These are phyloP conservation scores for Parasteatoda lunata DNA, from an alignment of 2,888 invertebrate species.

Conservation along the genomic window DNA sequence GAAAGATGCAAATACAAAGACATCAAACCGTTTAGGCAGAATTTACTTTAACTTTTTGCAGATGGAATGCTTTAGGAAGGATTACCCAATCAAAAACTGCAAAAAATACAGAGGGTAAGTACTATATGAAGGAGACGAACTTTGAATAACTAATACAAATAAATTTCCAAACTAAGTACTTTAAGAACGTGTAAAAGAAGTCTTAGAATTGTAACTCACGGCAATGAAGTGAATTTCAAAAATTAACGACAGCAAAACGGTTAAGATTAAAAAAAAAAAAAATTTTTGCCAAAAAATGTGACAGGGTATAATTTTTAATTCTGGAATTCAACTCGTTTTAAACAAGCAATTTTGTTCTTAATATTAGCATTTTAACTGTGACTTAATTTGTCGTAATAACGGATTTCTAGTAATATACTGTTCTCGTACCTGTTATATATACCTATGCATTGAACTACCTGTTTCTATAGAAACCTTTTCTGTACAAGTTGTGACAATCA, in stretches of 20 bases:
- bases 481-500: too few relatives aligned
- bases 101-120: slow-evolving; percentile 45
- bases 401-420: too few relatives aligned
- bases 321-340: too few relatives aligned
- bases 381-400: too few relatives aligned
- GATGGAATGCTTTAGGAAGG: slow-evolving; percentile 43
- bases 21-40: slow-evolving; percentile 42
- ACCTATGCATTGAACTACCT: too few relatives aligned
- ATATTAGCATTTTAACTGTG: too few relatives aligned
- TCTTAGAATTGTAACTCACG: background rate
- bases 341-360: too few relatives aligned
- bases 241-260: background rate
- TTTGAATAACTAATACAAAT: background rate
- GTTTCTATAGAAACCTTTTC: too few relatives aligned
- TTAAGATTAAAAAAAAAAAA: background rate
- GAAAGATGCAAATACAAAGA: slow-evolving; percentile 12
- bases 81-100: slow-evolving; percentile 35
- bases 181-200: background rate
- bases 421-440: too few relatives aligned
- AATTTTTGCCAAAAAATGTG: background rate
- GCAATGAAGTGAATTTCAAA: background rate
- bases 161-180: background rate
- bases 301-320: too few relatives aligned
- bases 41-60: slow-evolving; percentile 54
- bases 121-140: too few relatives aligned